Conservation (phyloP, 1,140 invertebrate genomes). For the Bombyx mandarina region DNA sequence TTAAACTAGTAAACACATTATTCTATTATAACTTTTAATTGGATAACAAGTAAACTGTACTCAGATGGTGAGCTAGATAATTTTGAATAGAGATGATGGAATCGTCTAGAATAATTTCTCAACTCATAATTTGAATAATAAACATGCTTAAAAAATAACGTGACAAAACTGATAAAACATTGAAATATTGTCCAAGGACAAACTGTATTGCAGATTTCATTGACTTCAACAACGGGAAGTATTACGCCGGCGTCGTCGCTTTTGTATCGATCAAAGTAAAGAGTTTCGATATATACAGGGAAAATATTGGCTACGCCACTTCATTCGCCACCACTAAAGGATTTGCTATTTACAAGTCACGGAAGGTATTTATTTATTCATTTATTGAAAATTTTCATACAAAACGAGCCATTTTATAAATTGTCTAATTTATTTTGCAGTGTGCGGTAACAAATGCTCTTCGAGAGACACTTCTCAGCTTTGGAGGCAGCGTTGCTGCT, state of each 20-base stretch:
- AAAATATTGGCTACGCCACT: conserved; percentile 65
- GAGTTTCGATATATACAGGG: conserved; percentile 54
- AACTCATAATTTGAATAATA: no score
- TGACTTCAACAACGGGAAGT: conserved; percentile 53
- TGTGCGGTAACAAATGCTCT: conserved; percentile 64
- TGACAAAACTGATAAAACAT: no score
- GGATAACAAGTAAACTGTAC: no score
- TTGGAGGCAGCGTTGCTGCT: conserved; percentile 50
- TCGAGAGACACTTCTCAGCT: conserved; percentile 58
- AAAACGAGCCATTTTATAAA: background rate
- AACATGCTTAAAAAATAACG: no score
- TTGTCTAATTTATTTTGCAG: conserved; percentile 25
- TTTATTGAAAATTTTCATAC: conserved; percentile 1
- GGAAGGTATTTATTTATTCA: conserved; percentile 41
- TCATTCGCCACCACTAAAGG: conserved; percentile 44
- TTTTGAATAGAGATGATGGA: no score
- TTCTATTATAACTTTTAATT: no score
- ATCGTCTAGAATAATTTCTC: no score
- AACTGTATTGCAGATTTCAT: conserved; percentile 48
- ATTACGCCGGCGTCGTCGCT: conserved; percentile 52
- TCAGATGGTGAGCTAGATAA: no score
- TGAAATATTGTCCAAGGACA: background rate
- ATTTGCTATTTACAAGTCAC: conserved; percentile 57
- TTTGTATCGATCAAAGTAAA: conserved; percentile 61
- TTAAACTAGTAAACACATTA: no score